Base-by-base conservation (phyloP, 2,797 vertebrate species). In the Micrastur ruficollis region DNA sequence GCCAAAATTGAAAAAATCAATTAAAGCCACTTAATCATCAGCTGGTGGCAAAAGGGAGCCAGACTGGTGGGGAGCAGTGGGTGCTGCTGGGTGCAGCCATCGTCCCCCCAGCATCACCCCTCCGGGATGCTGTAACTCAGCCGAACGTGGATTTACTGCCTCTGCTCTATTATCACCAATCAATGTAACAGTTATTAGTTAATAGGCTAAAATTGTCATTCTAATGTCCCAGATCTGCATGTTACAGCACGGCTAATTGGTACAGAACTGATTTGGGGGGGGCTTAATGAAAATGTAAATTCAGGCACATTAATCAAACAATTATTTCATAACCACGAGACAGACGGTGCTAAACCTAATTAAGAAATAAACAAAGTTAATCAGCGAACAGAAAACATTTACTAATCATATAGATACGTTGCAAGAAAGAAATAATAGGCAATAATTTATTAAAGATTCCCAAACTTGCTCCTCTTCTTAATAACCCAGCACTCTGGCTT, bases 291-390 rank as follows among this genome's bases (percentile, higher is more conserved):
- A 98, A 97, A 98, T 94, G 92, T 89, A 97, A 98, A 98, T 98
- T 88, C 92, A 52, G 59, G 89, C 70, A 59, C 96, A 97, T 98
- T 97, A 93, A 98, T 98, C 98, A 98, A 97, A 97, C 96, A 94
- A 97, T 98, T 97, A 98, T 97, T 98, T 97, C 46, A 40, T 94
- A 97, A 93, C 92, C 86, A 68, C 1, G 9, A 98, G 97, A 92
- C 96, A 96, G 97, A 89, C 65, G 34, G 96, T 75, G 25, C 93
- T 98, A 97, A 97, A 97, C 91, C 95, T 95, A 98, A 98, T 98
- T 97, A 97, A 96, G 96, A 94, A 97, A 98, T 98, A 98, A 98
- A 98, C 97, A 97, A 97, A 98, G 98, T 97, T 98, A 97, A 98
- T 97, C 97, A 98, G 97, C 0, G 87, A 97, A 84, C 90, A 88